Conservation (phyloP, 2,797 vertebrate genomes). For the Labeo calbasu region DNA sequence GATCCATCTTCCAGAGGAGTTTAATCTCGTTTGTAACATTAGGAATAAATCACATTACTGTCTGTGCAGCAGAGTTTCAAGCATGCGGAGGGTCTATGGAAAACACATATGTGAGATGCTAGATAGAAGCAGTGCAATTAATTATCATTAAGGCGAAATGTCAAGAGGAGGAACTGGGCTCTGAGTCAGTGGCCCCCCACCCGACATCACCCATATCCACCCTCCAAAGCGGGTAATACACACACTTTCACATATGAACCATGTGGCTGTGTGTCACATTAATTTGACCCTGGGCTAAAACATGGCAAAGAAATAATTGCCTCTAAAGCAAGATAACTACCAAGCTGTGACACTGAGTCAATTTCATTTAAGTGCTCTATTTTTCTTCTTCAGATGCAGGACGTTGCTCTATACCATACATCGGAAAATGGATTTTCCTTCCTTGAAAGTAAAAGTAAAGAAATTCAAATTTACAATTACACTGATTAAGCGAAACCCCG, state of each 20-base stretch:
- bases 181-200: conserved; percentile 41
- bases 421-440: conserved; percentile 30
- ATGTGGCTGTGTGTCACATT: conserved; percentile 34
- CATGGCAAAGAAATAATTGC: conserved; percentile 46
- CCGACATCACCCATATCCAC: conserved; percentile 11
- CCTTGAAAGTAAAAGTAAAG: conserved; percentile 10
- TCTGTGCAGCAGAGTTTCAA: conserved; percentile 51
- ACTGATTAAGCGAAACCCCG: neutral
- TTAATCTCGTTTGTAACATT: conserved; percentile 65
- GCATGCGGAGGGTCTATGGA: conserved; percentile 57
- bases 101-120: conserved; percentile 56
- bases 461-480: conserved; percentile 12
- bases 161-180: conserved; percentile 55
- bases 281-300: conserved; percentile 44
- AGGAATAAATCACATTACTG: conserved; percentile 61
- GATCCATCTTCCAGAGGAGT: conserved; percentile 56
- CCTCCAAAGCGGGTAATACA: conserved; percentile 16
- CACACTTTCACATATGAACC: conserved; percentile 19
- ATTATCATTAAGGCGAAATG: conserved; percentile 64
- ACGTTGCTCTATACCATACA: conserved; percentile 23
- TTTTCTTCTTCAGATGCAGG: conserved; percentile 45
- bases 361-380: conserved; percentile 41
- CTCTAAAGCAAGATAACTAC: conserved; percentile 51
- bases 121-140: conserved; percentile 60
- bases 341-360: conserved; percentile 41